Percentiles rank a stretch among this genome's conserved stretches.
Evolutionary conservation across 1,140 invertebrate genomes (phyloP).

Genomic region (Anastrepha ludens): DNA sequence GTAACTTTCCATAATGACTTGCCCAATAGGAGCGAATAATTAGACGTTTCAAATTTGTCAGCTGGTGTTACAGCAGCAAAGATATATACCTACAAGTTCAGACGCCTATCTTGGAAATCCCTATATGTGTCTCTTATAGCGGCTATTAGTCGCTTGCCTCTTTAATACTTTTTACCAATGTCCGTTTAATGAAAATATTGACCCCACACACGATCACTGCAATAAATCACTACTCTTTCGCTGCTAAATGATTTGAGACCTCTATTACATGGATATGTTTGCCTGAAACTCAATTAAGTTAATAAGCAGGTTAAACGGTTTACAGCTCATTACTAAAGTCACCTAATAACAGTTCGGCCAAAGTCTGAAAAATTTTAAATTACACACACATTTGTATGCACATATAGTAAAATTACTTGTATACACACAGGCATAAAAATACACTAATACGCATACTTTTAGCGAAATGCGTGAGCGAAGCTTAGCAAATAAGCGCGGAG

Average conservation of each 20-base stretch:
- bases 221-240: conserved; percentile 7
- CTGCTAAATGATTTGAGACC: conserved; percentile 3
- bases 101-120: too few species aligned
- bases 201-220: not conserved
- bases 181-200: conserved; percentile 30
- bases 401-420: not conserved
- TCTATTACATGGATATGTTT: conserved; percentile 19
- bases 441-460: not conserved
- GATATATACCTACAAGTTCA: too few species aligned
- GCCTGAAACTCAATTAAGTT: conserved; percentile 11
- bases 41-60: too few species aligned
- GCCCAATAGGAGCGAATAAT: too few species aligned
- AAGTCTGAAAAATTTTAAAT: not conserved
- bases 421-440: not conserved
- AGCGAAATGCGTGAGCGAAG: not conserved
- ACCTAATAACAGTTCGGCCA: not conserved
- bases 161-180: not conserved
- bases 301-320: conserved; percentile 45
- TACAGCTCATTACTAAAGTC: conserved; percentile 40
- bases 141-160: too few species aligned
- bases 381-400: not conserved
- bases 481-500: conserved; percentile 37
- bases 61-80: too few species aligned
- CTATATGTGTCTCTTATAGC: too few species aligned
- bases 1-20: too few species aligned